Base-by-base conservation (phyloP, 1,140 invertebrate genomes). In the Neodiprion fabricii region DNA sequence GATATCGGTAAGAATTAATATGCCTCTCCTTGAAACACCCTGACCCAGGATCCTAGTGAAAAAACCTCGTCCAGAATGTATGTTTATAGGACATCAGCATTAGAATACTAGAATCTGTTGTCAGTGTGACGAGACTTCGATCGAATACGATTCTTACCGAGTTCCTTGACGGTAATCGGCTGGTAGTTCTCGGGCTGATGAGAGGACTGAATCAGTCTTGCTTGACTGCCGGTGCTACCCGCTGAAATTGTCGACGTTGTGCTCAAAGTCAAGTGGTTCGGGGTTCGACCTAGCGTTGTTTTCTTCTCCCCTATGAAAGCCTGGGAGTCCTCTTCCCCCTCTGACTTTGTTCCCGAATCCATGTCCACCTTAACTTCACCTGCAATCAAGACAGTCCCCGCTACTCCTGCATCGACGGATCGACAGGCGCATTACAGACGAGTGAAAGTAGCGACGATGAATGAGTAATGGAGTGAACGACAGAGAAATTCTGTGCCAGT, bases 161-260 rank as follows among this genome's bases (percentile, higher is more conserved):
- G 90, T 89, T 96, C 95, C 89, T 95, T 94, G 80, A 94, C 92
- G 85, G 92, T 92, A 74, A 94, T 92, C 40, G 95, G 95, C 78
- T 96, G 95, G 88, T 96, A 97, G 82, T 94, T 95, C 79, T 95
- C 93, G 67, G 96, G 96, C 81, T 96, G 95, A 87, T 97, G 95
- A 77, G 96, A 97, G 74, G 96, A 96, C 88, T 97, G 96, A 83
- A 98, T 97, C 76, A 98, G 92, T 81, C 95, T 93, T 21, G 97
- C 97, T 86, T 98, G 96, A 83, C 95, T 96, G 79, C 96, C 96
- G 67, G 96, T 97, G 86, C 96, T 97, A 79, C 96, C 96, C 75
- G 96, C 96, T 77, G 96, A 97, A 84, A 97, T 92, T 11, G 97
- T 98, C 74, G 96, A 98, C 75, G 96, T 96, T 78, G 96, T 97